Percentiles rank a stretch among this genome's conserved stretches.
phyloP scores from a whole-genome alignment of 2,888 invertebrate genomes.

The Kuschelorhynchus macadamiae region DNA sequence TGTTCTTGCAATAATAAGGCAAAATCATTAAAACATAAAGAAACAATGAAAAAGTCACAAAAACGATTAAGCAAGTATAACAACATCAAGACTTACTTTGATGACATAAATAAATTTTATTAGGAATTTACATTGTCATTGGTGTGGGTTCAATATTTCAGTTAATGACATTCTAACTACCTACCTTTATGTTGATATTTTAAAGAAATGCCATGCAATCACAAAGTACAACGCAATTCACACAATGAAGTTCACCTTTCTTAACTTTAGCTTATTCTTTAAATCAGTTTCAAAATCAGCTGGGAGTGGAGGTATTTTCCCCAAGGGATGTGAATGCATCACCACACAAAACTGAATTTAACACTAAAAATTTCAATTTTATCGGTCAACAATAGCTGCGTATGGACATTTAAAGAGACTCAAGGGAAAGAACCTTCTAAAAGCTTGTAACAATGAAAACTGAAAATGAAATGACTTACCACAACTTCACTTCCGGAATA shows the following conservation, averaged over 20 bases:
- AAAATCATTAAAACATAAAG: too few species aligned
- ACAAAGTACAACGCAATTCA: conserved; percentile 14
- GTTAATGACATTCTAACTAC: neutral
- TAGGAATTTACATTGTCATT: neutral
- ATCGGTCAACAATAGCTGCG: too few species aligned
- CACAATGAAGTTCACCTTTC: conserved; percentile 33
- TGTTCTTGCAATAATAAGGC: too few species aligned
- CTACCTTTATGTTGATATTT: conserved; percentile 1
- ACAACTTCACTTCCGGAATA: conserved; percentile 42
- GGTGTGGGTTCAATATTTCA: neutral
- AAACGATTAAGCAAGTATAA: too few species aligned
- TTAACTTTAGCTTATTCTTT: conserved; percentile 35
- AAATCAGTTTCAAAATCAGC: conserved; percentile 29
- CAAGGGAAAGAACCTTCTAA: conserved; percentile 38
- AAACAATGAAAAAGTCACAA: too few species aligned
- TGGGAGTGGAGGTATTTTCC: conserved; percentile 40
- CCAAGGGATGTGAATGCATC: conserved; percentile 41
- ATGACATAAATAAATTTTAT: too few species aligned
- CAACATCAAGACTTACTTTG: too few species aligned
- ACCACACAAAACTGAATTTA: conserved; percentile 3
- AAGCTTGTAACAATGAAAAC: conserved; percentile 41
- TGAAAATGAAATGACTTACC: conserved; percentile 31
- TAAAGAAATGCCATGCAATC: conserved; percentile 24
- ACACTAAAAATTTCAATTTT: conserved; percentile 3
- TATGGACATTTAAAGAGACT: too few species aligned